Evolutionary conservation across 2,113 vertebrate genomes (phyloP).

Genomic region (Addax nasomaculatus): DNA sequence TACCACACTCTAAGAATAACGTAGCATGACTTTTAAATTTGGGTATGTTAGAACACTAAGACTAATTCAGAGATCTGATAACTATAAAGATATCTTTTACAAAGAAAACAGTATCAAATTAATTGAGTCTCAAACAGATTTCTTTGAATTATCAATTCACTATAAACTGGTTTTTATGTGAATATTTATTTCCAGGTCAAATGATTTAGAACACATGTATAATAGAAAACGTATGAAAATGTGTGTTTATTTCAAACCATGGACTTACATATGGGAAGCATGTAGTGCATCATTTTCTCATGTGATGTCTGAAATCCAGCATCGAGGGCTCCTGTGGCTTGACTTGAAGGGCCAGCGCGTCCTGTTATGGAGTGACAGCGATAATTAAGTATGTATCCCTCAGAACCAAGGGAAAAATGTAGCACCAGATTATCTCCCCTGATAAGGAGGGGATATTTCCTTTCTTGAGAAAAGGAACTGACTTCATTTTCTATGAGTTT

Average conservation of each 20-base stretch:
- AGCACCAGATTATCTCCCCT: not conserved
- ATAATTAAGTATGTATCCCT: not conserved
- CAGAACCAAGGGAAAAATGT: not conserved
- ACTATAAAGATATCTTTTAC: not conserved
- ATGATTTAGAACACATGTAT: not conserved
- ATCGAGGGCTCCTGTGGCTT: not conserved
- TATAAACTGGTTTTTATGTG: not conserved
- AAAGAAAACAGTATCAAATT: not conserved
- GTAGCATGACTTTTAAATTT: not conserved
- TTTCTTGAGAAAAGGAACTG: not conserved
- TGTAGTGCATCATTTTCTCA: not conserved
- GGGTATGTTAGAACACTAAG: not conserved
- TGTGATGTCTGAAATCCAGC: not conserved
- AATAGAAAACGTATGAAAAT: not conserved
- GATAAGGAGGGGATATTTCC: not conserved
- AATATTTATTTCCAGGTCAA: not conserved
- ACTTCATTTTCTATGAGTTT: not conserved
- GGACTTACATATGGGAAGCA: not conserved
- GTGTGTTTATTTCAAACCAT: not conserved
- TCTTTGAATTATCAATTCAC: not conserved
- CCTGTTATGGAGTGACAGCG: not conserved
- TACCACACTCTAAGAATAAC: not conserved
- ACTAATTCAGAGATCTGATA: not conserved
- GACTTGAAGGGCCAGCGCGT: not conserved
- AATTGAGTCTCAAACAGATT: not conserved